Evolutionary conservation across 2,113 vertebrate genomes (phyloP).

Genomic region (Chloropsis cyanopogon): DNA sequence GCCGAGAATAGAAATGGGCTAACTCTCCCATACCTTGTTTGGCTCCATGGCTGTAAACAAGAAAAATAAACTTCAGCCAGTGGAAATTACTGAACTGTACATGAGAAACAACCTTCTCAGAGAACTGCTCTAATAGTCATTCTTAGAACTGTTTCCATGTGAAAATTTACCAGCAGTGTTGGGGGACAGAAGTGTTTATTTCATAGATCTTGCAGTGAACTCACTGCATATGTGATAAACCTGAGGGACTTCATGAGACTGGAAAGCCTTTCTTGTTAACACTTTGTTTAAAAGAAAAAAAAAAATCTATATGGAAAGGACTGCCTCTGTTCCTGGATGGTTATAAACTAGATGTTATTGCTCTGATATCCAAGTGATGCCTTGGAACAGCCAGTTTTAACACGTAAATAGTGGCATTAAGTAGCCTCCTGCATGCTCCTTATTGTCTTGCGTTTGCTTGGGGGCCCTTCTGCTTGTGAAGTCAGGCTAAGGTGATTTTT

Average conservation of each 20-base stretch:
- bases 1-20: constrained; percentile 22
- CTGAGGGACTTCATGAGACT: background rate
- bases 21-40: constrained; percentile 38
- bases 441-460: constrained; percentile 1
- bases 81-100: constrained; percentile 7
- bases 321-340: background rate
- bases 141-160: background rate
- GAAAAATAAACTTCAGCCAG: constrained; percentile 12
- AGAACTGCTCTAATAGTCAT: background rate
- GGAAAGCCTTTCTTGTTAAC: background rate
- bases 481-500: background rate
- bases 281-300: background rate
- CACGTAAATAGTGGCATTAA: constrained; percentile 16
- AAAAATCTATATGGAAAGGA: background rate
- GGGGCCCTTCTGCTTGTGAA: constrained; percentile 19
- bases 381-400: constrained; percentile 39
- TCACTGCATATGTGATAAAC: background rate
- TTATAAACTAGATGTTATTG: background rate
- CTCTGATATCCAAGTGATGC: background rate
- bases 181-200: background rate
- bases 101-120: background rate
- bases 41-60: constrained; percentile 40
- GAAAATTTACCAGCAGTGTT: background rate
- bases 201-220: background rate
- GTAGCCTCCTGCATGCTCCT: constrained; percentile 28